phyloP scores from a whole-genome alignment of 2,888 invertebrate genomes.

The Plusia festucae region DNA sequence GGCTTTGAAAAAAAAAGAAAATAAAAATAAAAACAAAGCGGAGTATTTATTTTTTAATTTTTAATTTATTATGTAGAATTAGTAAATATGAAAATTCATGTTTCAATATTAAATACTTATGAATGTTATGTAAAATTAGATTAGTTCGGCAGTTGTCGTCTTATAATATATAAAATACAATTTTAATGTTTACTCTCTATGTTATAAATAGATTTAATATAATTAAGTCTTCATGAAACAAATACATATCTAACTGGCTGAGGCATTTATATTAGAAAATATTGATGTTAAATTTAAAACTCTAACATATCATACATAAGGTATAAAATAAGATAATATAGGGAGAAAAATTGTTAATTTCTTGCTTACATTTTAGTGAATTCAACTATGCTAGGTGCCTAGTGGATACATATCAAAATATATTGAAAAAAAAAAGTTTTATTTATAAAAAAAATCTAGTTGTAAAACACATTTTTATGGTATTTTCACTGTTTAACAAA shows the following conservation, averaged over 20 bases:
- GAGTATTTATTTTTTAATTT: conserved; percentile 66
- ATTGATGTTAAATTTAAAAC: conserved; percentile 78
- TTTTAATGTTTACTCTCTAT: conserved; percentile 79
- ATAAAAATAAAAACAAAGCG: conserved; percentile 65
- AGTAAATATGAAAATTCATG: conserved; percentile 61
- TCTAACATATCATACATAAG: conserved; percentile 66
- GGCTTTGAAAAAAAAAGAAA: conserved; percentile 54
- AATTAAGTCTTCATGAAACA: conserved; percentile 84
- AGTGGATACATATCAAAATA: conserved; percentile 79
- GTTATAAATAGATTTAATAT: conserved; percentile 71
- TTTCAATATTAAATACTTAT: conserved; percentile 74
- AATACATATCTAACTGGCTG: conserved; percentile 88
- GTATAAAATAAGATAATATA: conserved; percentile 59
- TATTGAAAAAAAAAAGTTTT: conserved; percentile 57
- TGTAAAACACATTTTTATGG: conserved; percentile 58
- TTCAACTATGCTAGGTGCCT: conserved; percentile 79
- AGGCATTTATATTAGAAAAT: conserved; percentile 85
- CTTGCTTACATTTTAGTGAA: conserved; percentile 62
- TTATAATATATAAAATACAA: conserved; percentile 64
- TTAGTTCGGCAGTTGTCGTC: conserved; percentile 61
- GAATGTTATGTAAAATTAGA: conserved; percentile 69
- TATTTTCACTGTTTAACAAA: conserved; percentile 54
- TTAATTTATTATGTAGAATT: conserved; percentile 65
- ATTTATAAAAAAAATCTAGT: conserved; percentile 44
- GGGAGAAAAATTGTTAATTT: conserved; percentile 63